Conservation (phyloP, 2,797 vertebrate species). For the Paedocypris micromegethes region DNA sequence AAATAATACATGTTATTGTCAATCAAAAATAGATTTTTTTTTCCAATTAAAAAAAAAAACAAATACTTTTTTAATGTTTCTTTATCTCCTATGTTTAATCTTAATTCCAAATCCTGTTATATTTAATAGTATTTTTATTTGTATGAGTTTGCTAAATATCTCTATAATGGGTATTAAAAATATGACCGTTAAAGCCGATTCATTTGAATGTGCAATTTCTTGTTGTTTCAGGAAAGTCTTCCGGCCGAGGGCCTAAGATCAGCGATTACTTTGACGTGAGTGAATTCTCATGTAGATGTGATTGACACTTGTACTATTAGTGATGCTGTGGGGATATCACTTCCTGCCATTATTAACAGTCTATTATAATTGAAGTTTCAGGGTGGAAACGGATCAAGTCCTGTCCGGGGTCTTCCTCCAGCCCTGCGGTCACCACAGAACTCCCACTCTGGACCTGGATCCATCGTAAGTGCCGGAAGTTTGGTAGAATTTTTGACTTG, state of each 20-base stretch:
- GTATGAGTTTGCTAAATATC: no score
- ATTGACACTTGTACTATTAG: no score
- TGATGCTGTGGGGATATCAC: slow-evolving; percentile 3
- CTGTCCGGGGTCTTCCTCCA: slow-evolving; percentile 87
- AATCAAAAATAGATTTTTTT: no score
- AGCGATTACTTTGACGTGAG: slow-evolving; percentile 98
- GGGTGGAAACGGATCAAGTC: slow-evolving; percentile 94
- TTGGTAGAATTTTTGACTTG: background rate
- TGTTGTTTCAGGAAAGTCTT: slow-evolving; percentile 81
- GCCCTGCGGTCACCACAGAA: slow-evolving; percentile 91
- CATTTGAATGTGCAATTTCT: slow-evolving; percentile 28
- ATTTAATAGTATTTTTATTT: no score
- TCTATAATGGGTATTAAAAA: no score
- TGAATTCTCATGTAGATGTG: slow-evolving; percentile 15
- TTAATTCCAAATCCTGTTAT: no score
- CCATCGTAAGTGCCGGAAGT: slow-evolving; percentile 75
- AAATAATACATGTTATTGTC: no score
- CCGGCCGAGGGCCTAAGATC: slow-evolving; percentile 90
- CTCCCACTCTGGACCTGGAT: slow-evolving; percentile 92
- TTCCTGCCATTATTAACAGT: background rate
- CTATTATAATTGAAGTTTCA: slow-evolving; percentile 72
- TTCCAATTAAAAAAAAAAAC: no score
- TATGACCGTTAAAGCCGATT: no score
- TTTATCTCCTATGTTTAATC: no score
- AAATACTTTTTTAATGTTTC: no score